Evolutionary conservation across 2,888 invertebrate genomes (phyloP).

Genomic region (Epinotia bilunana): DNA sequence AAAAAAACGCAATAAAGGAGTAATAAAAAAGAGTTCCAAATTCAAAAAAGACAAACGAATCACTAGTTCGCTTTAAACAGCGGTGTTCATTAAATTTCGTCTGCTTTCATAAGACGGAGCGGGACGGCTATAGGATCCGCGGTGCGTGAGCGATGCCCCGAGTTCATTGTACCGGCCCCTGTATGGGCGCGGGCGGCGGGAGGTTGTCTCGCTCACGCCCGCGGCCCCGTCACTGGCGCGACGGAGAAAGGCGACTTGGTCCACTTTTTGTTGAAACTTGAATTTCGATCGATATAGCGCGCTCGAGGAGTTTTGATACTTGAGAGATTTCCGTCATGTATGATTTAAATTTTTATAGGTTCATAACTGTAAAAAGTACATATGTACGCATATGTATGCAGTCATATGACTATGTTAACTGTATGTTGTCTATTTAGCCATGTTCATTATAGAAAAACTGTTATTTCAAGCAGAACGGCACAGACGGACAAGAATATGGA

Average conservation of each 20-base stretch:
- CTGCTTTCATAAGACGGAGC: conserved; percentile 50
- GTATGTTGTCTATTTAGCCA: not conserved
- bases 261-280: conserved; percentile 80
- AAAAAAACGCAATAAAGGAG: conserved; percentile 24
- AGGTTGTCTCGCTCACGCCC: conserved; percentile 59
- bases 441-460: not conserved
- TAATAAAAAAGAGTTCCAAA: conserved; percentile 31
- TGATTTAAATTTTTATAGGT: not conserved
- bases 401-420: too few relatives aligned
- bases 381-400: too few relatives aligned
- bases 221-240: conserved; percentile 49
- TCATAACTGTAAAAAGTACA: not conserved
- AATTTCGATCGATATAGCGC: conserved; percentile 79
- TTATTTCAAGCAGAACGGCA: not conserved
- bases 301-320: conserved; percentile 67
- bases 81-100: conserved; percentile 37
- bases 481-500: conserved; percentile 1
- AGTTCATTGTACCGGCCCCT: conserved; percentile 80
- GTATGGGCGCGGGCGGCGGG: conserved; percentile 76
- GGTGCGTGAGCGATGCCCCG: conserved; percentile 61
- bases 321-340: conserved; percentile 44
- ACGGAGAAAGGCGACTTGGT: conserved; percentile 61
- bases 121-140: conserved; percentile 64
- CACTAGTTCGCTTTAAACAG: conserved; percentile 32
- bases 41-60: conserved; percentile 38